Conservation (phyloP, 2,113 vertebrate species). For the Lepisosteus osseus region DNA sequence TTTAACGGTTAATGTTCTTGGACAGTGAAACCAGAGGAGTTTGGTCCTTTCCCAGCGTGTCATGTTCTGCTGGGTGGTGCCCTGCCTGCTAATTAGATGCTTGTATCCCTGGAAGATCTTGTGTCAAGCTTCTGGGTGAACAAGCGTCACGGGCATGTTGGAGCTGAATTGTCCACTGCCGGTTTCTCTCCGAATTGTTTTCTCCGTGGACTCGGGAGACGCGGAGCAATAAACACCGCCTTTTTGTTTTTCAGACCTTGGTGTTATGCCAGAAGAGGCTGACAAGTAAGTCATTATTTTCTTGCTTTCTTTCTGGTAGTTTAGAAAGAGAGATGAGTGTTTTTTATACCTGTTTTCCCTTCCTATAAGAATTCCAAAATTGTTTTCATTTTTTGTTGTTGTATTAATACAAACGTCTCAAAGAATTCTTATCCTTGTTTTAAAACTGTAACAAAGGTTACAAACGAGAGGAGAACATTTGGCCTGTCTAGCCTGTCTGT, state of each 20-base stretch:
- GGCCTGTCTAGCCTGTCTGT: too few relatives aligned
- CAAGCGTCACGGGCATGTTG: neutral
- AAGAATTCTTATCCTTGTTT: too few relatives aligned
- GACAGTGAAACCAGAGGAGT: too few relatives aligned
- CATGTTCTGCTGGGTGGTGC: neutral
- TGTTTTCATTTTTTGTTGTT: neutral
- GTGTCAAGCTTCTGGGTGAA: neutral
- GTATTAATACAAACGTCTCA: too few relatives aligned
- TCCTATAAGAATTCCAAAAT: too few relatives aligned
- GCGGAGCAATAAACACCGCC: neutral
- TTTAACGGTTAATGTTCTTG: too few relatives aligned
- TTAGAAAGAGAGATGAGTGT: neutral
- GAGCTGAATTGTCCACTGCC: too few relatives aligned
- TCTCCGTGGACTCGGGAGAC: neutral
- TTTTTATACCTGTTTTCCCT: too few relatives aligned
- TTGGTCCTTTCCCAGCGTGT: neutral
- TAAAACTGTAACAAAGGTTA: too few relatives aligned
- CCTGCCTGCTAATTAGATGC: neutral
- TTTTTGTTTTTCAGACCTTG: constrained; percentile 36
- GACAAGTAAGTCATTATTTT: constrained; percentile 43
- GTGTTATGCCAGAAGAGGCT: constrained; percentile 29
- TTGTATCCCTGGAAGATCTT: neutral
- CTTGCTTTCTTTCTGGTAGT: neutral
- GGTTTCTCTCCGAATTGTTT: neutral
- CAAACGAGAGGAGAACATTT: too few relatives aligned